Conservation (phyloP, 2,797 vertebrate genomes). For the Todus mexicanus region DNA sequence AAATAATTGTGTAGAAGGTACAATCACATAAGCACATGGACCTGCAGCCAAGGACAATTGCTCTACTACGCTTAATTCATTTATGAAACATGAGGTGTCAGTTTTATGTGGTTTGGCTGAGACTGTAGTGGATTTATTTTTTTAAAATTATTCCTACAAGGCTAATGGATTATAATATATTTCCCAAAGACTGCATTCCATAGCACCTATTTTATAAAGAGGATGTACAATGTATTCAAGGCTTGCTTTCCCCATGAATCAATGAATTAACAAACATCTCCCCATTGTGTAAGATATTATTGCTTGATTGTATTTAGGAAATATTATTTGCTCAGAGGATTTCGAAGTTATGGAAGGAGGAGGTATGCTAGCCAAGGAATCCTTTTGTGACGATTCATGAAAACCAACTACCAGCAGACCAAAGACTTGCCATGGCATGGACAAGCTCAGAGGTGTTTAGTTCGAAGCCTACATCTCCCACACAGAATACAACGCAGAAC, state of each 20-base stretch:
- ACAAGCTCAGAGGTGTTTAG: not conserved
- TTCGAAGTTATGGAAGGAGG: not conserved
- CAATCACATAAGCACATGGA: not conserved
- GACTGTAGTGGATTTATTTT: not conserved
- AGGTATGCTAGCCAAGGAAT: not conserved
- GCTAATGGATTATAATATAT: slow-evolving; percentile 17
- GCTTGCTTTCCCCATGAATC: not conserved
- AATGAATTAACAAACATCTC: not conserved
- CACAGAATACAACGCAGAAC: not conserved
- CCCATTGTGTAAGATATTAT: not conserved
- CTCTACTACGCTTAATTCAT: not conserved
- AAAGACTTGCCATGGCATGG: not conserved
- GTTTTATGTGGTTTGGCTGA: slow-evolving; percentile 23
- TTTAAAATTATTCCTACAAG: not conserved
- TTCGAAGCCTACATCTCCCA: not conserved
- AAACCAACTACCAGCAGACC: not conserved
- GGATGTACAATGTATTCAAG: not conserved
- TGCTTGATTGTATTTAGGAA: slow-evolving; percentile 3
- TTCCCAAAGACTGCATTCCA: not conserved
- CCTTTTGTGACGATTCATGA: not conserved
- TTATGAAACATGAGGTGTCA: not conserved
- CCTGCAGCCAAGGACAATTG: slow-evolving; percentile 44
- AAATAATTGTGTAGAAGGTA: slow-evolving; percentile 17
- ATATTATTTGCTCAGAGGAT: not conserved
- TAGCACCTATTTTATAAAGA: not conserved